Percentiles rank a stretch among this genome's conserved stretches.
phyloP scores from a whole-genome alignment of 2,113 vertebrate genomes.

The Sarotherodon lohbergeri region DNA sequence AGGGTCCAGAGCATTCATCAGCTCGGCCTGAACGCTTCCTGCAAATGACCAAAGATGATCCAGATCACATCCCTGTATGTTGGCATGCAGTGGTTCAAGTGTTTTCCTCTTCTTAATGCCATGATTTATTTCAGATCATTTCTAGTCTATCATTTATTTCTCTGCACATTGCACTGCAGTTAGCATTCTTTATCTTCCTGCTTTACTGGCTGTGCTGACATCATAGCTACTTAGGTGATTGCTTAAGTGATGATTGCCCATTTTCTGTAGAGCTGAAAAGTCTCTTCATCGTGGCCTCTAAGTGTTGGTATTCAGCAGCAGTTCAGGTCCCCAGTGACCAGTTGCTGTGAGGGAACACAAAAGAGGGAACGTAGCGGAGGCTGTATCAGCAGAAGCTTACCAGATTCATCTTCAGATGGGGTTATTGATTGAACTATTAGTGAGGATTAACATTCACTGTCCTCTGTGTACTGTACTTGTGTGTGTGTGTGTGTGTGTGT shows the following conservation, averaged over 20 bases:
- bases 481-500: background rate
- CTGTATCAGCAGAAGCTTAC: slow-evolving; percentile 35
- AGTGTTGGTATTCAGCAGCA: slow-evolving; percentile 16
- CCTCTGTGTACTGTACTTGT: background rate
- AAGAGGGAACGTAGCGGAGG: background rate
- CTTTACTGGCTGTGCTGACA: background rate
- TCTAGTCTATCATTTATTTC: background rate
- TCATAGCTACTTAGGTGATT: slow-evolving; percentile 1
- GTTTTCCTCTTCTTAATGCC: background rate
- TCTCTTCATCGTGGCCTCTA: slow-evolving; percentile 32
- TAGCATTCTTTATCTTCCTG: background rate
- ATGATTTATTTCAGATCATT: background rate
- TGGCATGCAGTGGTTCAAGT: background rate
- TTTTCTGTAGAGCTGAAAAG: slow-evolving; percentile 35
- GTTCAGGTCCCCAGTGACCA: slow-evolving; percentile 5
- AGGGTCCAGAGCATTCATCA: slow-evolving; percentile 91
- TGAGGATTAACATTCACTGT: slow-evolving; percentile 14
- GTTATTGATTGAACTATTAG: slow-evolving; percentile 60
- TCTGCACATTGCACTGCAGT: background rate
- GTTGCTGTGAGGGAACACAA: background rate
- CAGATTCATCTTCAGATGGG: slow-evolving; percentile 50
- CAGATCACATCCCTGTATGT: slow-evolving; percentile 84
- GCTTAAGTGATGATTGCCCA: slow-evolving; percentile 23
- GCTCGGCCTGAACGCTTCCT: slow-evolving; percentile 86
- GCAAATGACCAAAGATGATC: slow-evolving; percentile 93